Conservation (phyloP, 2,113 vertebrate species). For the Lycocorax pyrrhopterus region DNA sequence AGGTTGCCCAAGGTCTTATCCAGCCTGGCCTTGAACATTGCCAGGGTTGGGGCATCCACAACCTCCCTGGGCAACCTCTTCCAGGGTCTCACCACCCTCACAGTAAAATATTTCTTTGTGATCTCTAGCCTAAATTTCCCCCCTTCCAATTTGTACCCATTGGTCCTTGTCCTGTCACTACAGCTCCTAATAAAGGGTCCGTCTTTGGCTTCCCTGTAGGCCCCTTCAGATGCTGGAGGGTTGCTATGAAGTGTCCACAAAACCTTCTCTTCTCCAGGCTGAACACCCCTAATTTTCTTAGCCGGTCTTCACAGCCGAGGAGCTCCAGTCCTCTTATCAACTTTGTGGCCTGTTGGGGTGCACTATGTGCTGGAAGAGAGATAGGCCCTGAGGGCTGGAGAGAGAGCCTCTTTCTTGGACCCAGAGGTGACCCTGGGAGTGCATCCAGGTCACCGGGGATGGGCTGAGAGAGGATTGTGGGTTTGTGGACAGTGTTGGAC, state of each 20-base stretch:
- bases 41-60: neutral
- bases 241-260: neutral
- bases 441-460: too few relatives aligned
- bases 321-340: neutral
- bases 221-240: neutral
- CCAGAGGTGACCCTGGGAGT: too few relatives aligned
- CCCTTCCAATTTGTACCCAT: neutral
- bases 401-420: too few relatives aligned
- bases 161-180: neutral
- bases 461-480: too few relatives aligned
- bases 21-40: neutral
- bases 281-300: neutral
- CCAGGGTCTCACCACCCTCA: neutral
- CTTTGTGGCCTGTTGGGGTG: neutral
- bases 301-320: fast-evolving
- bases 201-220: neutral
- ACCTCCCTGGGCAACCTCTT: neutral
- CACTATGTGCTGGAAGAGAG: too few relatives aligned
- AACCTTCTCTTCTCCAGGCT: neutral
- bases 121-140: neutral
- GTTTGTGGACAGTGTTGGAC: too few relatives aligned
- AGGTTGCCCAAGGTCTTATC: neutral
- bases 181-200: neutral
- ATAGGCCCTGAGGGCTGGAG: too few relatives aligned
- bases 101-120: neutral